Evolutionary conservation across 2,888 invertebrate genomes (phyloP).

Genomic region (Aphidoletes aphidimyza): DNA sequence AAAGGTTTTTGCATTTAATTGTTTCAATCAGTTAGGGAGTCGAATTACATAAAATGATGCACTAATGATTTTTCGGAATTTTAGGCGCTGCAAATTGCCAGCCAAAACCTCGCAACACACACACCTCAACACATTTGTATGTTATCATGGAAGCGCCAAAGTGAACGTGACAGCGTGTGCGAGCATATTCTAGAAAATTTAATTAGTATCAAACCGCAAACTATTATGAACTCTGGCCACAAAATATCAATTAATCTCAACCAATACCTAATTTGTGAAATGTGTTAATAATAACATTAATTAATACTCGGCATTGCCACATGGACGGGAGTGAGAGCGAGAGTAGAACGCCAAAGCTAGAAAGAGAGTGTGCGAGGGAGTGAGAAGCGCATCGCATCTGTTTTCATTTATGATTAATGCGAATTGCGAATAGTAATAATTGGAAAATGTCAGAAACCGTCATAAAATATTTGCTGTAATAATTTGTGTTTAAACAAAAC

Average conservation of each 20-base stretch:
- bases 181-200: slow-evolving; percentile 21
- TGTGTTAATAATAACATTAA: slow-evolving; percentile 45
- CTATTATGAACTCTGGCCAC: slow-evolving; percentile 49
- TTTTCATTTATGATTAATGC: slow-evolving; percentile 24
- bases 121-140: not conserved
- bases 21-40: no score
- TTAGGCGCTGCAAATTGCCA: slow-evolving; percentile 39
- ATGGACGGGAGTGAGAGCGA: no score
- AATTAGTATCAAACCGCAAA: slow-evolving; percentile 40
- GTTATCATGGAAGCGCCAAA: slow-evolving; percentile 8
- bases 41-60: not conserved
- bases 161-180: slow-evolving; percentile 8
- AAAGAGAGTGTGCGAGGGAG: not conserved
- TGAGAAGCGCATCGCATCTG: not conserved
- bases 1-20: no score
- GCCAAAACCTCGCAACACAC: not conserved
- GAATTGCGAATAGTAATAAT: slow-evolving; percentile 1
- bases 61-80: not conserved
- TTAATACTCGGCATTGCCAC: not conserved
- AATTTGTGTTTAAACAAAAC: slow-evolving; percentile 1
- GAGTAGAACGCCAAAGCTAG: no score
- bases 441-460: slow-evolving; percentile 27
- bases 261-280: slow-evolving; percentile 48
- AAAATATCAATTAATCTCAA: slow-evolving; percentile 49
- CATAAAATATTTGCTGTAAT: slow-evolving; percentile 27